These are phyloP conservation scores for Tor tambroides DNA, from an alignment of 2,113 vertebrate species.

Conservation along the genomic window DNA sequence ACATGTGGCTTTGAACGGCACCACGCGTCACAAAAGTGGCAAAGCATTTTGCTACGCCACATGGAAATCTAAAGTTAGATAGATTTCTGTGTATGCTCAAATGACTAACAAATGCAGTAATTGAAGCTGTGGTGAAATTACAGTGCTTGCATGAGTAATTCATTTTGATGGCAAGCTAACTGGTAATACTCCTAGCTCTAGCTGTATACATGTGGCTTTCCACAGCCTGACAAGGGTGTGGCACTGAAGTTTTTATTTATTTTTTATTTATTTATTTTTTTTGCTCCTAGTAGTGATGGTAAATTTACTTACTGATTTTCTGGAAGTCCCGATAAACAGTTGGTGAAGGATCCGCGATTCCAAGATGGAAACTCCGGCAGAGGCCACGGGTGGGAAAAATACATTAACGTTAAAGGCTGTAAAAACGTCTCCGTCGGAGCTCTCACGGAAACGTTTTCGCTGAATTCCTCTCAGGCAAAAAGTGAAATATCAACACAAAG, in stretches of 20 bases:
- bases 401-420: not conserved
- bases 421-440: not conserved
- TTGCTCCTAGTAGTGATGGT: not conserved
- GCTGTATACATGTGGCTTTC: not conserved
- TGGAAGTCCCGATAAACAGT: not conserved
- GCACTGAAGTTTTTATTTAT: not conserved
- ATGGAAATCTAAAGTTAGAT: not conserved
- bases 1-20: not conserved
- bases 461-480: slow-evolving; percentile 11
- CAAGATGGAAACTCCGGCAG: not conserved
- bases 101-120: not conserved
- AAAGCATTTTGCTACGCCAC: not conserved
- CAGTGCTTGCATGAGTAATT: not conserved
- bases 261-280: not conserved
- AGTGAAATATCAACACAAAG: slow-evolving; percentile 12
- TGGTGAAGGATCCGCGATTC: not conserved
- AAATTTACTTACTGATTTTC: not conserved
- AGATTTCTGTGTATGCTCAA: slow-evolving; percentile 6
- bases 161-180: not conserved
- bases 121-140: not conserved
- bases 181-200: not conserved
- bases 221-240: not conserved
- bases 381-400: not conserved
- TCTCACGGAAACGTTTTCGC: not conserved
- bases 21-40: not conserved